Evolutionary conservation across 2,797 vertebrate species (phyloP), one percentile per base, ranked within the genome.

Genomic region (Parotocinclus haroldoi): DNA sequence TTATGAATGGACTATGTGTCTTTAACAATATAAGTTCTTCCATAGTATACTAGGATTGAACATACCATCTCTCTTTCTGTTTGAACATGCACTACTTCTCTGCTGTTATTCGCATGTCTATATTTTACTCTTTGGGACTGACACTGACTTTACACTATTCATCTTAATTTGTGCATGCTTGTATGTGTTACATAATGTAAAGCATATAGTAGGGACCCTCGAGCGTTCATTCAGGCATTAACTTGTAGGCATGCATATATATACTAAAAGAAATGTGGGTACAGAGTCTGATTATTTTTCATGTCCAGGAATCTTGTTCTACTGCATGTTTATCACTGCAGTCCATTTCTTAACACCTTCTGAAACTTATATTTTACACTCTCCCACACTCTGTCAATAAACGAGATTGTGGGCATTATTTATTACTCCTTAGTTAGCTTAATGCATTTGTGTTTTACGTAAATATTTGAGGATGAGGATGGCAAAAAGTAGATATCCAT

Each of bases 231-330:
- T 42, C 40, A 11, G 8, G 10, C 10, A 3, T 7, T n/a, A n/a
- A n/a, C n/a, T n/a, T n/a, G n/a, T n/a, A n/a, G n/a, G 1, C 10
- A 9, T 4, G 40, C 3, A 42, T 40, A 27, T 27, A 27, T 27
- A 27, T 37, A 36, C 39, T 51, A 16, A 65, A 48, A 65, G 27
- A 53, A 40, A 36, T 49, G 19, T 19, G 19, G 27, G 27, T 27
- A 27, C 27, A 27, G 27, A 27, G 27, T 71, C 17, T 58, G 55
- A 71, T 66, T 27, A 49, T 55, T 65, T 54, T 42, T 71, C 62
- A 46, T 63, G 53, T 63, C 45, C 16, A 16, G 68, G 55, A 40
- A 70, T 63, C 27, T 45, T 58, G 18, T 52, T 63, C 5, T 27
- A 27, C 27, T 27, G 27, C 27, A 27, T 27, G 27, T 5, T 27